phyloP scores from a whole-genome alignment of 2,113 vertebrate species.

The Carollia perspicillata region DNA sequence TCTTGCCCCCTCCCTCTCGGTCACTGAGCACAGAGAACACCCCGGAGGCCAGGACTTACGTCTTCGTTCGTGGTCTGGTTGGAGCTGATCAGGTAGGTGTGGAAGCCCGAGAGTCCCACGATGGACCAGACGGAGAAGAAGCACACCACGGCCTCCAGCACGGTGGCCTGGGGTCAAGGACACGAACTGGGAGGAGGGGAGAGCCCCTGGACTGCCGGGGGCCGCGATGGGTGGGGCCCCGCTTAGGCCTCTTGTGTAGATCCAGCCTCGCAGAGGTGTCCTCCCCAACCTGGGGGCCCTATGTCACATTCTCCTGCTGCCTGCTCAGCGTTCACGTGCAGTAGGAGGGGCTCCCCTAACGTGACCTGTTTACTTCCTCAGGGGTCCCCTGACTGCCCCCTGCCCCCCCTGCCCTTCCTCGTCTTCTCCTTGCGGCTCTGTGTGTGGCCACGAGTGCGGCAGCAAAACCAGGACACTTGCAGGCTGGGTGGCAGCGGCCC shows the following conservation, averaged over 20 bases:
- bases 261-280: rapidly evolving
- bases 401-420: too few species aligned
- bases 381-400: background rate
- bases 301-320: rapidly evolving
- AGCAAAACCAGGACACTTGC: background rate
- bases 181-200: background rate
- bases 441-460: rapidly evolving
- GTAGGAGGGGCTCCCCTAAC: background rate
- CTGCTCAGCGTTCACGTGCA: rapidly evolving
- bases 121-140: constrained; percentile 99
- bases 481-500: background rate
- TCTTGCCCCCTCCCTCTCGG: background rate
- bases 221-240: rapidly evolving
- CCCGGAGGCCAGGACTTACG: constrained; percentile 83
- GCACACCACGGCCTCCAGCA: constrained; percentile 97
- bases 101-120: constrained; percentile 97
- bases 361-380: rapidly evolving
- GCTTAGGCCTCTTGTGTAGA: background rate
- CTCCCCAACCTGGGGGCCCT: background rate
- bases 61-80: constrained; percentile 99
- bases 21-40: background rate
- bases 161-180: constrained; percentile 91
- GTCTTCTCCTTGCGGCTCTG: background rate
- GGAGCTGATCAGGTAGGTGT: constrained; percentile 98
- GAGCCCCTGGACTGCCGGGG: rapidly evolving